These are phyloP conservation scores for Oreohelix idahoensis DNA, from an alignment of 1,140 invertebrate genomes.

Conservation along the genomic window DNA sequence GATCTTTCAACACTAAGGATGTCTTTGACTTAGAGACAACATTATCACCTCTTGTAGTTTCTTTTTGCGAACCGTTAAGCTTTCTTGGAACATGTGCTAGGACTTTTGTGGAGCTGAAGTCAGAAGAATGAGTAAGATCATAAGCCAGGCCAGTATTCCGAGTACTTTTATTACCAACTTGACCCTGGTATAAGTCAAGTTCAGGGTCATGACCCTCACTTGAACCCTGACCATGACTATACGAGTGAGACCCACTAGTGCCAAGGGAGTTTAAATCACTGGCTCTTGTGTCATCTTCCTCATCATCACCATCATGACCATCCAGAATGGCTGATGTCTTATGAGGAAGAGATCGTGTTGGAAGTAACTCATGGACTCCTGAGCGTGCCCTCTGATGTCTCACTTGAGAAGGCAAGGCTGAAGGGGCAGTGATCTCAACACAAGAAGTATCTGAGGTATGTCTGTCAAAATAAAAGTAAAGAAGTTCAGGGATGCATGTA, in stretches of 20 bases:
- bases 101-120: background rate
- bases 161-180: too few species aligned
- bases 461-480: too few species aligned
- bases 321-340: background rate
- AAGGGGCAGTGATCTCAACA: background rate
- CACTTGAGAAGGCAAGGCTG: background rate
- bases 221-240: background rate
- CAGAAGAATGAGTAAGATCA: background rate
- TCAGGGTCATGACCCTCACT: background rate
- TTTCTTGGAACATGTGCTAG: background rate
- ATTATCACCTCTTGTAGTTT: background rate
- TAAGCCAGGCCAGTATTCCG: background rate
- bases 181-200: background rate
- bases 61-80: background rate
- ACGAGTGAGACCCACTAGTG: background rate
- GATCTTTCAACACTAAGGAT: too few species aligned
- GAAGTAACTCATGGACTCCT: background rate
- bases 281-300: constrained; percentile 17
- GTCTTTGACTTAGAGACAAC: background rate
- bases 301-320: constrained; percentile 24
- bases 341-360: background rate
- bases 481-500: too few species aligned
- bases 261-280: background rate
- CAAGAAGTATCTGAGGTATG: too few species aligned
- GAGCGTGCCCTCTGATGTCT: background rate